Percentiles rank a stretch among this genome's conserved stretches.
phyloP scores from a whole-genome alignment of 2,888 invertebrate species.

The Listrodromus nycthemerus region DNA sequence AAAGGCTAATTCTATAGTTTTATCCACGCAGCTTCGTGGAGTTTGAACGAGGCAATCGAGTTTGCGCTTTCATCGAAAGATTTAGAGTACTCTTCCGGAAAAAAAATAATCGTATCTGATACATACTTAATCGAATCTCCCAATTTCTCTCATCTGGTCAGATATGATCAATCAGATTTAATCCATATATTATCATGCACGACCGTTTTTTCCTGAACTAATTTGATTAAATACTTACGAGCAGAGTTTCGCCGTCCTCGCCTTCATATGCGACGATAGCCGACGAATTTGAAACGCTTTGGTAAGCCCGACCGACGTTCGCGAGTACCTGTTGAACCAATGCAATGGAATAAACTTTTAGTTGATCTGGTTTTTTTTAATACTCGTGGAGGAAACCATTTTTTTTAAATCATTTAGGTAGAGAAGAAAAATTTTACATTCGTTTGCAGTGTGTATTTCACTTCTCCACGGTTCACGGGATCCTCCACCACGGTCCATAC shows the following conservation, averaged over 20 bases:
- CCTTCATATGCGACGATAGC: background rate
- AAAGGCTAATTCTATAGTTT: background rate
- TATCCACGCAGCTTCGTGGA: background rate
- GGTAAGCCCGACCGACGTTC: conserved; percentile 52
- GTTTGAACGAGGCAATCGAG: background rate
- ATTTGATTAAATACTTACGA: conserved; percentile 37
- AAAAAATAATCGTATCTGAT: no score
- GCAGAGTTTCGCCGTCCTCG: conserved; percentile 35
- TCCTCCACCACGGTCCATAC: conserved; percentile 75
- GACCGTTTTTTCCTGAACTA: background rate
- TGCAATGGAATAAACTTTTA: no score
- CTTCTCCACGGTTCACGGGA: conserved; percentile 64
- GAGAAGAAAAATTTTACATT: conserved; percentile 63
- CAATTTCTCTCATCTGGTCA: no score
- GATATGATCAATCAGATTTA: no score
- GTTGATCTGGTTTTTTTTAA: conserved; percentile 2
- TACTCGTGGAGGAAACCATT: background rate
- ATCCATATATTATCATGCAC: no score
- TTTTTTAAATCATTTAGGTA: background rate
- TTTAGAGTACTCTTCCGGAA: background rate
- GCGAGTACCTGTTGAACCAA: conserved; percentile 15
- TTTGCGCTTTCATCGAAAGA: background rate
- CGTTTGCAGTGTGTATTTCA: conserved; percentile 70
- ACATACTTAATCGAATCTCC: no score
- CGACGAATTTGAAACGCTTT: conserved; percentile 32